These are phyloP conservation scores for Drosophila paulistorum DNA, from an alignment of 1,140 invertebrate species.

Conservation along the genomic window DNA sequence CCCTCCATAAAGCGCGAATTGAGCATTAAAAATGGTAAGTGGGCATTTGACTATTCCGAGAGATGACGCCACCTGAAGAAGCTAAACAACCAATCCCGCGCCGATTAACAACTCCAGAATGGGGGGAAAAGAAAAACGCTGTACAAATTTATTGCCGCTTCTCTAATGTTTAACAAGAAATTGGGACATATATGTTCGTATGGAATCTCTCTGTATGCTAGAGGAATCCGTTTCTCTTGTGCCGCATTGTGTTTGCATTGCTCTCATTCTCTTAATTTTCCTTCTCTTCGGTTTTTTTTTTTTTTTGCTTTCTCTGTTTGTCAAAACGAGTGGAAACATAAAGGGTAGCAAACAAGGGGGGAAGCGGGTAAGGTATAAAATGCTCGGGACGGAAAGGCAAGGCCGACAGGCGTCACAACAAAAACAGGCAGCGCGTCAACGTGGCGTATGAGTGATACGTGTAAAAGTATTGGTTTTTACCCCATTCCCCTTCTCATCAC, in stretches of 20 bases:
- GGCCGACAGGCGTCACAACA: conserved; percentile 59
- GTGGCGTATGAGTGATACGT: conserved; percentile 67
- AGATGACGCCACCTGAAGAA: conserved; percentile 33
- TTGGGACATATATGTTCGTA: conserved; percentile 15
- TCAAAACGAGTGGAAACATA: conserved; percentile 19
- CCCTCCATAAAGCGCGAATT: conserved; percentile 75
- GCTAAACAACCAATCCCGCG: conserved; percentile 53
- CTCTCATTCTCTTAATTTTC: conserved; percentile 16
- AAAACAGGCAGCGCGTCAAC: conserved; percentile 60
- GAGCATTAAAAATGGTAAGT: conserved; percentile 80
- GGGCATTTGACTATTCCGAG: background rate
- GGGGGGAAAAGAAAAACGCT: conserved; percentile 63
- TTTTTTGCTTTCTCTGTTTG: background rate
- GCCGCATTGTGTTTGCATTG: conserved; percentile 4
- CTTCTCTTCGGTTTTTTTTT: background rate
- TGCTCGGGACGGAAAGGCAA: conserved; percentile 51
- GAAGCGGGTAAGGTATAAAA: background rate
- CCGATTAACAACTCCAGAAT: conserved; percentile 71
- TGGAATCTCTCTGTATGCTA: conserved; percentile 7
- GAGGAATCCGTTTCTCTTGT: conserved; percentile 4
- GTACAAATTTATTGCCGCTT: conserved; percentile 66
- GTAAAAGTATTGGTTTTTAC: conserved; percentile 26
- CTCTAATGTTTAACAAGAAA: conserved; percentile 52
- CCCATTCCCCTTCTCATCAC: background rate
- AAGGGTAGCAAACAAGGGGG: background rate